Percentiles rank a stretch among this genome's conserved stretches.
Conservation (phyloP, 2,888 invertebrate genomes). For the Apoda limacodes region DNA sequence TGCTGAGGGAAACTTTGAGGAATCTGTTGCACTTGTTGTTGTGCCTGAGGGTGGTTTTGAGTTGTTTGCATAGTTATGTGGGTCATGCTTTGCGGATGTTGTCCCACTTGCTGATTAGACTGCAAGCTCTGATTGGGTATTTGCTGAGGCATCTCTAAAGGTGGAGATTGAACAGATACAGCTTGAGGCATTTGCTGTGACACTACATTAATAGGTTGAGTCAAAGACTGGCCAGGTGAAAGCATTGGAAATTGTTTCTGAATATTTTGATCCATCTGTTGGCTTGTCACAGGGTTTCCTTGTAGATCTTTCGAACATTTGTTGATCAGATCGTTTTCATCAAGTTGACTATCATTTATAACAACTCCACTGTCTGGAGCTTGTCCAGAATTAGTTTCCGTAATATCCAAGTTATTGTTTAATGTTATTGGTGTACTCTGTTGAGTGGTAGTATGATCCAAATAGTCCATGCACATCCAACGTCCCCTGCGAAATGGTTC, state of each 20-base stretch:
- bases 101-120: slow-evolving; percentile 54
- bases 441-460: slow-evolving; percentile 81
- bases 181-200: slow-evolving; percentile 61
- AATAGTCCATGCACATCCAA: slow-evolving; percentile 95
- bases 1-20: slow-evolving; percentile 67
- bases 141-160: slow-evolving; percentile 64
- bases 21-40: slow-evolving; percentile 62
- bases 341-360: slow-evolving; percentile 63
- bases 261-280: slow-evolving; percentile 60
- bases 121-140: slow-evolving; percentile 58
- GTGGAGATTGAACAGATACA: slow-evolving; percentile 62
- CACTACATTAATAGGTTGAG: slow-evolving; percentile 56
- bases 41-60: slow-evolving; percentile 44
- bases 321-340: slow-evolving; percentile 61
- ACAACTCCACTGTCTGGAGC: slow-evolving; percentile 66
- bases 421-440: slow-evolving; percentile 59
- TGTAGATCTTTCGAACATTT: slow-evolving; percentile 63
- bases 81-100: slow-evolving; percentile 65
- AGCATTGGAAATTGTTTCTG: slow-evolving; percentile 65
- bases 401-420: slow-evolving; percentile 60
- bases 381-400: slow-evolving; percentile 46
- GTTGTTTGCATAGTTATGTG: slow-evolving; percentile 59
- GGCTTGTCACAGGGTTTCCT: slow-evolving; percentile 50
- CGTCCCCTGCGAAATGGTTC: slow-evolving; percentile 92
- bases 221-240: slow-evolving; percentile 63